Base-by-base conservation (phyloP, 2,113 vertebrate species). In the Cacatua alba region DNA sequence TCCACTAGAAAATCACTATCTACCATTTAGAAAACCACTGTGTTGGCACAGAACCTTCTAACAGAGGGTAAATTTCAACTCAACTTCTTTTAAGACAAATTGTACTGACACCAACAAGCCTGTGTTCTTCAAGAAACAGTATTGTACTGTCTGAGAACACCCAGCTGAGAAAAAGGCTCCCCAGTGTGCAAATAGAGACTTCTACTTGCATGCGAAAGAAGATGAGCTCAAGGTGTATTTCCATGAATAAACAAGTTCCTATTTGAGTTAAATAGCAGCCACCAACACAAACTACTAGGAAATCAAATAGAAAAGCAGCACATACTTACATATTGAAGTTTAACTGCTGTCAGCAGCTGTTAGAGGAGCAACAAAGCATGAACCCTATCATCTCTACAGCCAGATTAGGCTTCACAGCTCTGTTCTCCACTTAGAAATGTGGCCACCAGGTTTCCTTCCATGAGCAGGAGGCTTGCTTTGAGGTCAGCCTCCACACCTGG, bases 331-430 rank as follows among this genome's bases (percentile, higher is more conserved):
- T 0, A 3, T 6, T 1, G 4, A 44, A 26, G 35, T 1, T 28
- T 3, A 46, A 8, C 1, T 0, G 1, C 35, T 9, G 4, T 0
- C 28, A n/a, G 63, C 0, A 63, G 39, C 48, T 29, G 26, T 2
- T 43, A 60, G 51, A 72, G 5, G 5, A 62, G 43, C 19, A 4
- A 24, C 0, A 2, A 24, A 64, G 21, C 17, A 17, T 20, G 9
- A 64, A 9, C 2, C 6, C 6, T 10, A 2, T 2, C 16, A 3
- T 5, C 33, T 52, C 88, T 15, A 9, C 33, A 55, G 5, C 24
- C 64, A 80, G 5, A 10, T 1, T 6, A 2, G 3, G 6, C 48
- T 35, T n/a, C 49, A 2, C 39, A 81, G 5, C 31, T 44, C 57
- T 4, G 2, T 1, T 21, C 28, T 21, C 24, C 26, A 15, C n/a